phyloP scores from a whole-genome alignment of 2,888 invertebrate species.

The Pollenia griseotomentosa region DNA sequence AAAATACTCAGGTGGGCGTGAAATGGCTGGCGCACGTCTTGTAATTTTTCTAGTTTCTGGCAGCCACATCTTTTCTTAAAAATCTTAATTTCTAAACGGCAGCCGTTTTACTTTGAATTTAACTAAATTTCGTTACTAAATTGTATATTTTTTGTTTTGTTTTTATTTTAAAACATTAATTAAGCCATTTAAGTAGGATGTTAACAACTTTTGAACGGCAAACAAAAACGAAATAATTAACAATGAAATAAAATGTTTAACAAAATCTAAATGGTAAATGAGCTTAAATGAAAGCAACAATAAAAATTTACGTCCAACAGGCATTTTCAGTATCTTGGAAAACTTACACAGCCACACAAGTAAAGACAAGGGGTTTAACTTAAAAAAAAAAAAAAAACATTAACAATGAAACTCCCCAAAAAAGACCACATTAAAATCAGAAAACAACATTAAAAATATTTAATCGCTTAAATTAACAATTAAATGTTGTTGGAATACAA shows the following conservation, averaged over 20 bases:
- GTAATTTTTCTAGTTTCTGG: neutral
- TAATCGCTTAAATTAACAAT: constrained; percentile 33
- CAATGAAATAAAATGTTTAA: constrained; percentile 50
- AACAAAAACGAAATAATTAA: constrained; percentile 66
- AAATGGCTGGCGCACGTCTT: constrained; percentile 52
- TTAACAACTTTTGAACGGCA: constrained; percentile 63
- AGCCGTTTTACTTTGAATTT: constrained; percentile 24
- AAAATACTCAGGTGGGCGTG: constrained; percentile 51
- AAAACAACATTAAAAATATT: constrained; percentile 33
- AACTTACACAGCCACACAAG: constrained; percentile 30
- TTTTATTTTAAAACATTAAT: constrained; percentile 63
- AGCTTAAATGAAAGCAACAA: constrained; percentile 35
- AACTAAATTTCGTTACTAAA: neutral
- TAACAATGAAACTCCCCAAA: constrained; percentile 2
- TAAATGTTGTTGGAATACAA: neutral
- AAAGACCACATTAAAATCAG: neutral
- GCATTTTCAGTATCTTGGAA: neutral
- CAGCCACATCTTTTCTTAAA: neutral
- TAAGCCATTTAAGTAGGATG: constrained; percentile 73
- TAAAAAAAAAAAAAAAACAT: constrained; percentile 16
- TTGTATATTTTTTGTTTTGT: constrained; percentile 22
- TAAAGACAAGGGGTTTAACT: constrained; percentile 27
- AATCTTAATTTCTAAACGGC: constrained; percentile 25
- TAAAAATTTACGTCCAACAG: constrained; percentile 13
- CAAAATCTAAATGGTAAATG: constrained; percentile 47